Evolutionary conservation across 1,140 invertebrate species (phyloP).

Genomic region (Coenobita brevimanus): DNA sequence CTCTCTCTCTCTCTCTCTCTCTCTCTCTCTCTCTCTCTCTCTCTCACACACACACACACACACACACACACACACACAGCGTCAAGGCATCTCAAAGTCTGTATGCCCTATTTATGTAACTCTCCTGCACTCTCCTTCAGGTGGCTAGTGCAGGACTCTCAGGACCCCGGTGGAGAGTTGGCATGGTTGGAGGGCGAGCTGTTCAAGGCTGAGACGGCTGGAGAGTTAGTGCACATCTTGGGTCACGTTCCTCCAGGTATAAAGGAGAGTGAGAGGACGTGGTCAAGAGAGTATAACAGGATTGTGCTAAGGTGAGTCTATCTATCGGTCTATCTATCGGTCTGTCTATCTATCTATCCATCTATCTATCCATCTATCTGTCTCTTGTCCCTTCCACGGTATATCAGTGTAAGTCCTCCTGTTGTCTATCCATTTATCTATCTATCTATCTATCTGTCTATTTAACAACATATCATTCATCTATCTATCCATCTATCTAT

Average conservation of each 20-base stretch:
- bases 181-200: slow-evolving; percentile 79
- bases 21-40: not conserved
- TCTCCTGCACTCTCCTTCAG: slow-evolving; percentile 70
- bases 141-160: slow-evolving; percentile 79
- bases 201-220: slow-evolving; percentile 76
- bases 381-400: too few relatives aligned
- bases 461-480: too few relatives aligned
- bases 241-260: slow-evolving; percentile 86
- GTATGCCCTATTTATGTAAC: not conserved
- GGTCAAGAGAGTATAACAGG: slow-evolving; percentile 72
- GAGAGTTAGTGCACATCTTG: slow-evolving; percentile 85
- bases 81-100: too few relatives aligned
- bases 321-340: not conserved
- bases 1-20: not conserved
- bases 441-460: too few relatives aligned
- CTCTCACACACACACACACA: not conserved
- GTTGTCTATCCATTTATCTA: too few relatives aligned
- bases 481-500: too few relatives aligned
- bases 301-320: slow-evolving; percentile 72
- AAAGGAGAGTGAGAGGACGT: slow-evolving; percentile 74
- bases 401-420: too few relatives aligned
- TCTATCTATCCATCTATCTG: too few relatives aligned
- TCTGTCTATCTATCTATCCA: not conserved
- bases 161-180: slow-evolving; percentile 79
- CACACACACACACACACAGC: not conserved